These are phyloP conservation scores for Sussaba pulchella DNA, from an alignment of 2,888 invertebrate species.

Conservation along the genomic window DNA sequence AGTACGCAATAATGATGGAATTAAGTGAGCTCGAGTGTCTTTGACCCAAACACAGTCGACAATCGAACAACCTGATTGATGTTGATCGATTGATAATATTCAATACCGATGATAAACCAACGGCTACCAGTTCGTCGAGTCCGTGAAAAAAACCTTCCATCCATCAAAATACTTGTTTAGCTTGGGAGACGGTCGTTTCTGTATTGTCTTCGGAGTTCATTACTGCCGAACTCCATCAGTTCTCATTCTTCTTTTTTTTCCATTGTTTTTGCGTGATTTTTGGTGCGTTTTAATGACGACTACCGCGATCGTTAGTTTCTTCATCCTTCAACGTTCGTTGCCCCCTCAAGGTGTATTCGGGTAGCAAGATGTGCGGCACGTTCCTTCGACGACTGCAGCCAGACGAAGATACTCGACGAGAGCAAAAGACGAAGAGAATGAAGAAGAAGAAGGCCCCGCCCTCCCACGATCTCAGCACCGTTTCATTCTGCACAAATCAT, in stretches of 20 bases:
- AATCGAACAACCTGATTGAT: constrained; percentile 42
- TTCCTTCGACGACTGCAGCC: constrained; percentile 13
- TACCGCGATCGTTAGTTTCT: constrained; percentile 24
- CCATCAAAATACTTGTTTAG: constrained; percentile 41
- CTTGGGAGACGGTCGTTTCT: constrained; percentile 1
- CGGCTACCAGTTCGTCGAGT: constrained; percentile 15
- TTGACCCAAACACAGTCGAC: constrained; percentile 47
- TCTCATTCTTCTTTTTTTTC: constrained; percentile 34
- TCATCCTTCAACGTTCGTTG: constrained; percentile 43
- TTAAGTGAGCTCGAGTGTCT: constrained; percentile 52
- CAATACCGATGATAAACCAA: constrained; percentile 46
- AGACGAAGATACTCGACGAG: constrained; percentile 37
- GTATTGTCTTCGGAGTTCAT: constrained; percentile 40
- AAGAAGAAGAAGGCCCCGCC: constrained; percentile 47
- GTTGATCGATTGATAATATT: constrained; percentile 63
- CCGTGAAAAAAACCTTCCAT: constrained; percentile 36
- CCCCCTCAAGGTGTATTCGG: constrained; percentile 38
- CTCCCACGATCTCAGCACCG: constrained; percentile 64
- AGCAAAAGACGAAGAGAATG: constrained; percentile 21
- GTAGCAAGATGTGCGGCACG: constrained; percentile 61
- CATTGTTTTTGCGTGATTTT: constrained; percentile 2
- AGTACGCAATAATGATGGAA: constrained; percentile 56
- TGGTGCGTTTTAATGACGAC: constrained; percentile 45
- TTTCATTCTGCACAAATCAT: constrained; percentile 68
- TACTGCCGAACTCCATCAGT: constrained; percentile 50